A percentile compares a stretch with the other conserved stretches of the same genome.
Conservation (phyloP, 2,113 vertebrate species). For the Oncorhynchus keta region DNA sequence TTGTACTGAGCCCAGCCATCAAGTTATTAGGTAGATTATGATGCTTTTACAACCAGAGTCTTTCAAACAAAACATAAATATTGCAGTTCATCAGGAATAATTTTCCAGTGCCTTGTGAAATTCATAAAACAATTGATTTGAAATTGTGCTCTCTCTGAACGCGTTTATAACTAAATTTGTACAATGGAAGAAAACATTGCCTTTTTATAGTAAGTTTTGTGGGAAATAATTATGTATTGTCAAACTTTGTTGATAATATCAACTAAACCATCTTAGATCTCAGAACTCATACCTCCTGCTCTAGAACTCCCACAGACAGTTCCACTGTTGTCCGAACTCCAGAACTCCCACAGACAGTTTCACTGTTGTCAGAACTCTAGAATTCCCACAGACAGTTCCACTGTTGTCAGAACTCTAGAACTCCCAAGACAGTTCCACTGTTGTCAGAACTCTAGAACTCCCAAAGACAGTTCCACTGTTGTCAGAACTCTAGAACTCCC, state of each 20-base stretch:
- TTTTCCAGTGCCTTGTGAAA: background rate
- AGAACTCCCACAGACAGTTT: no score
- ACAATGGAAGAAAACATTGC: no score
- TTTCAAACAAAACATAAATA: background rate
- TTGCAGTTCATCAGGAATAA: background rate
- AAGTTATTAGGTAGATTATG: constrained; percentile 15
- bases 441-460: no score
- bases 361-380: no score
- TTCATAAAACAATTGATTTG: background rate
- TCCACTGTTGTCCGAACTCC: no score
- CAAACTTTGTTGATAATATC: background rate
- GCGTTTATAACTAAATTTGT: background rate
- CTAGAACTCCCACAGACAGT: background rate
- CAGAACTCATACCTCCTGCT: background rate
- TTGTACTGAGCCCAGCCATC: constrained; percentile 39
- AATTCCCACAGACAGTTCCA: no score
- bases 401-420: no score
- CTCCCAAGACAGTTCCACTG: no score
- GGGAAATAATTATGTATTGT: no score
- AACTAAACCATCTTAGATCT: background rate
- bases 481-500: no score
- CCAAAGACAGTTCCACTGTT: no score
- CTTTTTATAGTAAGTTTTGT: background rate
- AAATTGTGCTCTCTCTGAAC: background rate
- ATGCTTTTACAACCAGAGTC: background rate